phyloP scores from a whole-genome alignment of 2,797 vertebrate species.

The Heterohyrax brucei region DNA sequence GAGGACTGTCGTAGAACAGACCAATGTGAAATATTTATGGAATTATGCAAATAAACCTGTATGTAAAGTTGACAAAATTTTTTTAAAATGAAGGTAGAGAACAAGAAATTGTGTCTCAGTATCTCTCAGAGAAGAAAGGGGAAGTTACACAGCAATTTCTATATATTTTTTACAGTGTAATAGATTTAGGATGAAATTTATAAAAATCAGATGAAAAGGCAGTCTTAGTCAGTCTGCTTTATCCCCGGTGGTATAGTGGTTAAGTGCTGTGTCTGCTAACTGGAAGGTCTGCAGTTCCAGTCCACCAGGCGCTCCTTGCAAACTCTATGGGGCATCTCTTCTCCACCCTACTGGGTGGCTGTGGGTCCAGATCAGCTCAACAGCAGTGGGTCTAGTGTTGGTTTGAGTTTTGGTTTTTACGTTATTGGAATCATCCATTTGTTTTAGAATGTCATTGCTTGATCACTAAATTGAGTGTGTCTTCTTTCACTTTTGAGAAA shows the following conservation, averaged over 20 bases:
- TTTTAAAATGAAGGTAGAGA: not conserved
- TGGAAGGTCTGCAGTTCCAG: no score
- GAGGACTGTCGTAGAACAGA: not conserved
- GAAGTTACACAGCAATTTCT: not conserved
- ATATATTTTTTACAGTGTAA: not conserved
- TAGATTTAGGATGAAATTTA: not conserved
- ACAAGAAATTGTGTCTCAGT: not conserved
- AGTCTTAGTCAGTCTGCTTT: not conserved
- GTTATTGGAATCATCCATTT: not conserved
- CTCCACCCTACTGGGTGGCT: no score
- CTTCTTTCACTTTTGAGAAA: not conserved
- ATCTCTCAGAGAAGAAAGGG: not conserved
- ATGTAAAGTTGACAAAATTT: not conserved
- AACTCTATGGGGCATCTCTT: no score
- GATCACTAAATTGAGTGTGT: not conserved
- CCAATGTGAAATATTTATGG: not conserved
- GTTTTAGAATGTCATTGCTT: constrained; percentile 53
- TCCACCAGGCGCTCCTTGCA: no score
- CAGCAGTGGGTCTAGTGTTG: no score
- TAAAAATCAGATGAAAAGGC: not conserved
- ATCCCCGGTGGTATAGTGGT: no score
- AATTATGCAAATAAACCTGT: not conserved
- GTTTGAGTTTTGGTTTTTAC: no score
- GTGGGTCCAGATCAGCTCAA: no score
- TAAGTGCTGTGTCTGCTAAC: no score